Base-by-base conservation (phyloP, 2,888 invertebrate genomes). In the Ernsta delagoae region DNA sequence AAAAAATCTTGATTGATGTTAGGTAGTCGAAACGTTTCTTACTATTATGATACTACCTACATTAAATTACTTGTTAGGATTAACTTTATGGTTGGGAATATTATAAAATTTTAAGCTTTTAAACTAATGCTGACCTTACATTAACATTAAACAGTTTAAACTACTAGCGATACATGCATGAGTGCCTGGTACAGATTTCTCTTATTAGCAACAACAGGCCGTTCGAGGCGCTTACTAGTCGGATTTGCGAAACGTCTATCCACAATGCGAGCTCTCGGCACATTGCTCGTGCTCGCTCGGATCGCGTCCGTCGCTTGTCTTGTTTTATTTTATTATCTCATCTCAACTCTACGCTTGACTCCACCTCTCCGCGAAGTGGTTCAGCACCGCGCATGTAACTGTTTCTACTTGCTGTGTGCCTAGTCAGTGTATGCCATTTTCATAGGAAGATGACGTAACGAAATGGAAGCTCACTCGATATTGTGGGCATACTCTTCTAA, bases 131-230 rank as follows among this genome's bases (percentile, higher is more conserved):
- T 31, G 31, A 31, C 31, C 31, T 31, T 4, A 31, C 31, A 31
- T 31, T 31, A 31, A 41, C 39, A 8, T 41, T 41, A 16, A 50
- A 50, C 16, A 3, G 11, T 43, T 45, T 45, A 45, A 45, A 45
- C 45, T 45, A 45, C n/a, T n/a, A n/a, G 45, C n/a, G n/a, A 45
- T 45, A 63, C 41, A 62, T 24, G 6, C 71, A 70, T 78, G 73
- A 31, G 57, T 54, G 71, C 77, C 77, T 77, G 63, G 74, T 78
- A 39, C n/a, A 48, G 6, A 12, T 48, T 48, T 12, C 48, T 48
- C 48, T 48, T 16, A 48, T 53, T 16, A 24, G 36, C 39, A 43
- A 39, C 48, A 50, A 50, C 50, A 53, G 36, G 53, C 24, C 50
- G 9, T 39, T 5, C 62, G 53, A 41, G 12, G 41, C n/a, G 36